Percentiles rank a stretch among this genome's conserved stretches.
Conservation (phyloP, 1,140 invertebrate species). For the Calephelis nemesis region DNA sequence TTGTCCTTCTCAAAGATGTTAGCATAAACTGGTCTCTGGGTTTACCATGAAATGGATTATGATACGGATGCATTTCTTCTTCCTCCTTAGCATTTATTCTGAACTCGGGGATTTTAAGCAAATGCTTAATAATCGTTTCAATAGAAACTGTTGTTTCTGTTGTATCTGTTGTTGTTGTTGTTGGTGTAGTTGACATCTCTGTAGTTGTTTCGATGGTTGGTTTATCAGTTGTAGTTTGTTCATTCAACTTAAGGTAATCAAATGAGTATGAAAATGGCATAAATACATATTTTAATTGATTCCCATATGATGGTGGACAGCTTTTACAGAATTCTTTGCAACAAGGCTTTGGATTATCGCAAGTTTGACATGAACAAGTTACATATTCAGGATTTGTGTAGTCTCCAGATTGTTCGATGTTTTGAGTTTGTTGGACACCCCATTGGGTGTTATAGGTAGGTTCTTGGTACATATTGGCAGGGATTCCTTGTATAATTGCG, state of each 20-base stretch:
- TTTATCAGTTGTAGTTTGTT: conserved; percentile 1
- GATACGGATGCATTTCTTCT: background rate
- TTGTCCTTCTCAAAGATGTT: conserved; percentile 47
- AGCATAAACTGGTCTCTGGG: conserved; percentile 40
- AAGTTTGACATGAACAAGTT: conserved; percentile 41
- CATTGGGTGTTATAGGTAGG: conserved; percentile 22
- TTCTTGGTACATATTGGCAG: background rate
- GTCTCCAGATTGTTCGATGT: conserved; percentile 25
- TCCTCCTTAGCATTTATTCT: conserved; percentile 17
- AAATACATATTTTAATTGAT: conserved; percentile 34
- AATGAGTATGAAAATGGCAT: conserved; percentile 46
- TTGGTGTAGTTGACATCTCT: conserved; percentile 14
- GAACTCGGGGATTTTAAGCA: background rate
- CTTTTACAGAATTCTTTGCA: conserved; percentile 42
- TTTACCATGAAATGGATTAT: conserved; percentile 22
- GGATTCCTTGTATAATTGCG: conserved; percentile 1
- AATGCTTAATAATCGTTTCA: conserved; percentile 11
- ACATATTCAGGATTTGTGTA: conserved; percentile 40
- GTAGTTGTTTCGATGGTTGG: conserved; percentile 19
- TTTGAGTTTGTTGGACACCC: conserved; percentile 24
- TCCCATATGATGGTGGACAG: conserved; percentile 26
- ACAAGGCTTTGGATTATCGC: conserved; percentile 36
- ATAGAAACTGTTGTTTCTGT: conserved; percentile 24
- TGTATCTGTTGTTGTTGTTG: conserved; percentile 26
- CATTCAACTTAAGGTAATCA: conserved; percentile 1